These are phyloP conservation scores for Anastrepha ludens DNA, from an alignment of 1,140 invertebrate species.

Conservation along the genomic window DNA sequence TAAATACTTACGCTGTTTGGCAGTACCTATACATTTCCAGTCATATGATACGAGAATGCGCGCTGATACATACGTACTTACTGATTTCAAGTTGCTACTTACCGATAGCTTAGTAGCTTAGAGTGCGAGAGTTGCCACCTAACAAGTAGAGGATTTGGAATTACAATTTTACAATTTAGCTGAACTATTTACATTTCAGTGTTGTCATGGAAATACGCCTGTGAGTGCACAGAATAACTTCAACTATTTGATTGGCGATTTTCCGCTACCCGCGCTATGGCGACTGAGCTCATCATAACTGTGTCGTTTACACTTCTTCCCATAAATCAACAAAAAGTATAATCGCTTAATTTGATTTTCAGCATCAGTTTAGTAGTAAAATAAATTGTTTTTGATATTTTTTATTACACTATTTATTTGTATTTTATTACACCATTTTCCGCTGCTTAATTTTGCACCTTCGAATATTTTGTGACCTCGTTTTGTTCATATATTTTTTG, in stretches of 20 bases:
- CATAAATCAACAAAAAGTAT: slow-evolving; percentile 12
- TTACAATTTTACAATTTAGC: too few species aligned
- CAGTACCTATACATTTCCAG: too few species aligned
- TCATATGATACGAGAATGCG: too few species aligned
- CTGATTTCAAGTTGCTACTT: slow-evolving; percentile 7
- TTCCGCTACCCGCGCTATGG: too few species aligned
- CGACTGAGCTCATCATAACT: background rate
- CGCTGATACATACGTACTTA: background rate
- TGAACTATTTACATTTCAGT: too few species aligned
- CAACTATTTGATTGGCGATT: too few species aligned
- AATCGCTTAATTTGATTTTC: slow-evolving; percentile 11
- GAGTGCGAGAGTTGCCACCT: too few species aligned
- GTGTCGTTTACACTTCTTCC: background rate
- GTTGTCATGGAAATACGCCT: too few species aligned
- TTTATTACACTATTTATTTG: background rate
- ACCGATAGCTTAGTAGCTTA: background rate
- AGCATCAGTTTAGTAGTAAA: background rate
- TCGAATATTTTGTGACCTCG: background rate
- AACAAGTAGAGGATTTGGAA: too few species aligned
- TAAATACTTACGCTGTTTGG: background rate
- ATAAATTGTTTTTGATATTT: background rate
- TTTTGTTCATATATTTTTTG: too few species aligned
- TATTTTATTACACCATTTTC: background rate
- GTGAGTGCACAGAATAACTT: too few species aligned
- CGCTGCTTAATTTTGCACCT: background rate